These are phyloP conservation scores for Silurus asotus DNA, from an alignment of 2,113 vertebrate species.

Conservation along the genomic window DNA sequence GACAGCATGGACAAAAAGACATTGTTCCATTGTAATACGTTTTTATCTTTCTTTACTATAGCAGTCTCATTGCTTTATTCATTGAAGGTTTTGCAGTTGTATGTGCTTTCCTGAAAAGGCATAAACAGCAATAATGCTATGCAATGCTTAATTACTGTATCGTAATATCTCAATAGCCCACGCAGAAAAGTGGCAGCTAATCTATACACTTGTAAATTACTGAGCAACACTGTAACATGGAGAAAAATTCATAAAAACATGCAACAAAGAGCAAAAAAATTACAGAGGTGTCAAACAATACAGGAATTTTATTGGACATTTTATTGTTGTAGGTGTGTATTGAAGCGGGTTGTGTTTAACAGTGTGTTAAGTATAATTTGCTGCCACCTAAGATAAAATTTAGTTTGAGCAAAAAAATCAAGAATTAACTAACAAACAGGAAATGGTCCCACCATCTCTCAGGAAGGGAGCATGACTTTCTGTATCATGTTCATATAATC, in stretches of 20 bases:
- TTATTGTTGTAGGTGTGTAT: not conserved
- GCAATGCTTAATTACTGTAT: conserved; percentile 27
- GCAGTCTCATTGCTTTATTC: not conserved
- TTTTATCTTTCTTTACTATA: not conserved
- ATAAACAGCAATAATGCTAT: not conserved
- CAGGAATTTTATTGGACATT: not conserved
- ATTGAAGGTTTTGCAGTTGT: not conserved
- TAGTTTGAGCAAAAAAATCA: not conserved
- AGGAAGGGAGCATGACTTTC: no score
- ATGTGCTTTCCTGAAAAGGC: not conserved
- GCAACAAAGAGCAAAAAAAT: not conserved
- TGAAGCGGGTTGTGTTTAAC: no score
- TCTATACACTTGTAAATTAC: conserved; percentile 14
- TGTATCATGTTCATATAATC: not conserved
- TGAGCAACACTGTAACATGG: not conserved
- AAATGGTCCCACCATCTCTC: not conserved
- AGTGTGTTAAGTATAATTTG: not conserved
- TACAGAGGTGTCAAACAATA: not conserved
- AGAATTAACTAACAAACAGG: not conserved
- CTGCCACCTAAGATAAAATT: not conserved
- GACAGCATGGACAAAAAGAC: not conserved
- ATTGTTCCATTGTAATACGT: not conserved
- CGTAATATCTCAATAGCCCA: conserved; percentile 33
- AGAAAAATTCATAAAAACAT: not conserved
- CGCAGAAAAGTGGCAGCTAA: not conserved